Base-by-base conservation (phyloP, 2,888 invertebrate genomes). In the Drepanosiphum platanoidis region DNA sequence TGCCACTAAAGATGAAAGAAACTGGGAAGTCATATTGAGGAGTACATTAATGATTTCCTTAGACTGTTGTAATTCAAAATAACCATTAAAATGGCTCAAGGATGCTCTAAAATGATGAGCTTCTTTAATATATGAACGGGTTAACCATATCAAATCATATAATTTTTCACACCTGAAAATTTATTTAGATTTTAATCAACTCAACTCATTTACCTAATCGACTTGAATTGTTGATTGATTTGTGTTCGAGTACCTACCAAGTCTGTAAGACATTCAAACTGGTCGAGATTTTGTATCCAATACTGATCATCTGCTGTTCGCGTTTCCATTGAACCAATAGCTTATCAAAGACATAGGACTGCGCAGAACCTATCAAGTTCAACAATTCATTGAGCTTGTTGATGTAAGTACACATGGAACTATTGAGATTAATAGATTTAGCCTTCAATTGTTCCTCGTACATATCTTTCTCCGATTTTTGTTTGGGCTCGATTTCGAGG, bases 301-400 rank as follows among this genome's bases (percentile, higher is more conserved):
- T 98, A 13, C 97, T 97, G 58, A 95, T 94, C 81, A 97, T 90
- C 88, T 98, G 97, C 89, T 98, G 98, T 87, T 96, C 95, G 75
- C 97, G 92, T 89, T 97, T 97, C 98, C 98, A 98, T 87, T 94
- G 92, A 87, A 97, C 96, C 0, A 98, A 91, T 89, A 97, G 97
- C 77, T 95, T 95, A 88, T 97, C 96, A 70, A 98, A 27, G 11
- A 66, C 3, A 66, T 66, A 32, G 11, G 30, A 13, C 11, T 66
- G 66, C 27, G 27, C 9, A 3, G 66, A 27, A 22, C 30, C 27
- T 1, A 66, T 27, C 66, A 66, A 3, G 11, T 66, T 66, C 15
- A 66, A 30, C 11, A 27, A 30, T 66, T 66, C 66, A 8, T 66
- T 66, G 27, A 66, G 32, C 27, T 66, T 66, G 32, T 30, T 66